Conservation (phyloP, 2,113 vertebrate genomes). For the Passerina amoena region DNA sequence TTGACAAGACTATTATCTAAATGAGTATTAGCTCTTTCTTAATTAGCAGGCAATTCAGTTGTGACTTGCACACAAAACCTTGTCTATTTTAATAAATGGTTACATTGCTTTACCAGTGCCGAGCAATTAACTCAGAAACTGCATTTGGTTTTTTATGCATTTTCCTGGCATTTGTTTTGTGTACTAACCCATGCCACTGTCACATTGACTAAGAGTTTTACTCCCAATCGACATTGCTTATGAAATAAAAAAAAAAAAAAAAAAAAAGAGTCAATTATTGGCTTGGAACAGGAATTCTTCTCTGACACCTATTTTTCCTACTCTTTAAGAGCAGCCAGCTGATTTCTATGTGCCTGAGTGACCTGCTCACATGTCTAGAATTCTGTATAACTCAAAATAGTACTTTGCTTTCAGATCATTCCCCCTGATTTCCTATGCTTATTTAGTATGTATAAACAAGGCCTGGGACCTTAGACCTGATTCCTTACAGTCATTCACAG, state of each 20-base stretch:
- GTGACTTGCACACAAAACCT: conserved; percentile 18
- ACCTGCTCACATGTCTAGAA: neutral
- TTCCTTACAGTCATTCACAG: neutral
- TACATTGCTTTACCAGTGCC: conserved; percentile 16
- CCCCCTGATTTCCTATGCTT: neutral
- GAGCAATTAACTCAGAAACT: conserved; percentile 29
- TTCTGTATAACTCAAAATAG: neutral
- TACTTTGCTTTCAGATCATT: neutral
- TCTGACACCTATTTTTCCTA: neutral
- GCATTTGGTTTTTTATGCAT: neutral
- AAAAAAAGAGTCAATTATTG: neutral
- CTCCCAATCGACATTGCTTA: neutral
- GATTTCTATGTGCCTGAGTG: neutral
- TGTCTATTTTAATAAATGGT: conserved; percentile 57
- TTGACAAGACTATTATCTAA: conserved; percentile 36
- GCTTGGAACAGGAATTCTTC: neutral
- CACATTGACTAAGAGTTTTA: neutral
- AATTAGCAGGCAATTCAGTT: conserved; percentile 52
- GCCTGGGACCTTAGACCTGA: neutral
- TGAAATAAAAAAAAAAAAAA: neutral
- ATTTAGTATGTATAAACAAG: neutral
- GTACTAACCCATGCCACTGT: neutral
- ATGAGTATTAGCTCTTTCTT: conserved; percentile 30
- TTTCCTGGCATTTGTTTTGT: neutral
- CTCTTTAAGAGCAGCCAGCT: neutral